Evolutionary conservation across 2,113 vertebrate genomes (phyloP), one percentile per base, ranked within the genome.

Genomic region (Calidris pugnax): DNA sequence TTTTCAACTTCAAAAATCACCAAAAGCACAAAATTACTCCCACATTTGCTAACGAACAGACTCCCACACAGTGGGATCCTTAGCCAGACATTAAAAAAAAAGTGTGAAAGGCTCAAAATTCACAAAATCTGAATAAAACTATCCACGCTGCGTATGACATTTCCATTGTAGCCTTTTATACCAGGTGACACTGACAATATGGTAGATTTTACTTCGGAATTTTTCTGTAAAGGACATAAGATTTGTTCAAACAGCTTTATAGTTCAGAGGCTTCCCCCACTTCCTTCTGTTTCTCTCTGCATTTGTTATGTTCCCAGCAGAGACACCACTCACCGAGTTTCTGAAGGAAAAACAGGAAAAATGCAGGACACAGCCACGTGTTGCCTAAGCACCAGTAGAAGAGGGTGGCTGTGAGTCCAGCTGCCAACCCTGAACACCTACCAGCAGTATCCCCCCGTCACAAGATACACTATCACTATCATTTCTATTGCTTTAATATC

Each of bases 121-220:
- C 12, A 32, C 11, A 59, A 77, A 18, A 50, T 19, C 6, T 23
- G 21, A 39, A 63, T 47, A 77, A 13, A 48, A 48, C 43, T 33
- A 2, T 12, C 66, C 39, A 14, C 47, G 23, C 53, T 50, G 16
- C 13, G 50, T 8, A 1, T 1, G 53, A 4, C 7, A 7, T 8
- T 55, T 68, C 79, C 51, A 21, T 7, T 28, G 37, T 0, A 45
- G 32, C 20, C 47, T 33, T 39, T 4, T 23, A 5, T 11, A 48
- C 59, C n/a, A 7, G 11, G 14, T 24, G 35, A 24, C 1, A 20
- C 0, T 18, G 72, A 33, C 32, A 16, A 21, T 3, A 17, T 0
- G 0, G 28, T 1, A 69, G 21, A 63, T 53, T 45, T 57, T 8
- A 39, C 50, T 78, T 43, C 0, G 16, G 30, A 74, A 47, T 20